Evolutionary conservation across 2,888 invertebrate genomes (phyloP).

Genomic region (Parthenolecanium corni): DNA sequence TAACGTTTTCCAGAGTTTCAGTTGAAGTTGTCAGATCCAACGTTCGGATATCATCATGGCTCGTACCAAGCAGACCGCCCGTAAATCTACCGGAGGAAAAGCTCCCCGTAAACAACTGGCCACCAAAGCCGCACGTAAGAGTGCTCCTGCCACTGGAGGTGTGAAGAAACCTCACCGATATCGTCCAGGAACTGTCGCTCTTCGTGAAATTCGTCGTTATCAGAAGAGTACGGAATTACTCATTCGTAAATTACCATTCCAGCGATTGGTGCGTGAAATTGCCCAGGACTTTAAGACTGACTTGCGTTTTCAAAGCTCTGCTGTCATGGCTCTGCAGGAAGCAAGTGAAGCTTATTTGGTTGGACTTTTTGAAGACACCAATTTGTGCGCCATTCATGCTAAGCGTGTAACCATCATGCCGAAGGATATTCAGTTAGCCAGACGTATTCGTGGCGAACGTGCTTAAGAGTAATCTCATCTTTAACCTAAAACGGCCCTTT

Average conservation of each 20-base stretch:
- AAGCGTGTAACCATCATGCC: conserved; percentile 56
- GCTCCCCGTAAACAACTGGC: conserved; percentile 46
- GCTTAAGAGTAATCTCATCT: not conserved
- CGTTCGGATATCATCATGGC: conserved; percentile 43
- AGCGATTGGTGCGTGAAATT: conserved; percentile 45
- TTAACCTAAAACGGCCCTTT: not conserved
- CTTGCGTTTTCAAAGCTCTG: conserved; percentile 38
- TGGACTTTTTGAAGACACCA: conserved; percentile 63
- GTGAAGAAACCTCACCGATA: conserved; percentile 47
- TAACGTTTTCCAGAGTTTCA: no score
- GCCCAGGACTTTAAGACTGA: conserved; percentile 43
- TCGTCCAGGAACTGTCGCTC: conserved; percentile 39
- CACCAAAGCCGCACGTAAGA: conserved; percentile 45
- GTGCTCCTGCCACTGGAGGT: conserved; percentile 45
- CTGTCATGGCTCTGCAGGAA: conserved; percentile 37
- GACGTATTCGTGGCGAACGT: conserved; percentile 31
- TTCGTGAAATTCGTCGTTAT: conserved; percentile 54
- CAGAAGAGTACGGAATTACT: conserved; percentile 46
- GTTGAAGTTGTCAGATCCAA: no score
- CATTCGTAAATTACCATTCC: conserved; percentile 45
- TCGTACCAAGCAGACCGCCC: conserved; percentile 47
- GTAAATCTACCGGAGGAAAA: conserved; percentile 47
- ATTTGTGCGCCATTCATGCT: conserved; percentile 65
- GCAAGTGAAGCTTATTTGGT: conserved; percentile 52
- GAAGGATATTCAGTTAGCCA: conserved; percentile 49